Base-by-base conservation (phyloP, 2,888 invertebrate species). In the Cataglyphis altisquamis region DNA sequence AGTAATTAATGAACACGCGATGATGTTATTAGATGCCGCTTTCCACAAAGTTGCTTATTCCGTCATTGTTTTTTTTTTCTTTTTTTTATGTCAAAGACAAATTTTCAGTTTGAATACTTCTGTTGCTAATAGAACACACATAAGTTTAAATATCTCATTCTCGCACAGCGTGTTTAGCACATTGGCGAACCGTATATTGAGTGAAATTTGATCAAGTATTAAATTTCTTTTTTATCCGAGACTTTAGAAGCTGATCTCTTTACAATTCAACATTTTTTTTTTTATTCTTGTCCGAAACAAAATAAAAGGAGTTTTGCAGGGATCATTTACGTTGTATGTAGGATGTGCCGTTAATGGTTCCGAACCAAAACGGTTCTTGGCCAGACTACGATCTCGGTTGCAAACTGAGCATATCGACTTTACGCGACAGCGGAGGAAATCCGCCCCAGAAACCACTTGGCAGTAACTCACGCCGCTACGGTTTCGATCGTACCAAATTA, bases 401-500 rank as follows among this genome's bases (percentile, higher is more conserved):
- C 63, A 74, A 73, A 74, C 84, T 80, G 84, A 86, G 77, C 83
- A 70, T 84, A 86, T 85, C 83, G 83, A 89, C 84, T 84, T 83
- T 68, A 73, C 62, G 73, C 86, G 82, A 87, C 87, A 87, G 87
- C 87, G 73, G 83, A 89, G 88, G 89, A 88, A 89, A 90, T 91
- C 86, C 89, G 89, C 60, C 85, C 88, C 74, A 90, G 87, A 91
- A 90, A 91, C 88, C 90, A 85, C 85, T 90, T 89, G 90, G 90
- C 91, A 91, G 88, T 89, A 90, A 92, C 89, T 90, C 90, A 92
- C 92, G 92, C 88, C 90, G 86, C 89, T 93, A 93, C 90, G 92
- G 93, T 92, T 93, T 92, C 93, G 91, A 91, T 94, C 92, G 88
- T 86, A 90, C 91, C 89, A 90, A 93, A 93, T 93, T 93, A 92